Evolutionary conservation across 2,888 invertebrate species (phyloP), one percentile per base, ranked within the genome.

Genomic region (Stegana nigrithorax): DNA sequence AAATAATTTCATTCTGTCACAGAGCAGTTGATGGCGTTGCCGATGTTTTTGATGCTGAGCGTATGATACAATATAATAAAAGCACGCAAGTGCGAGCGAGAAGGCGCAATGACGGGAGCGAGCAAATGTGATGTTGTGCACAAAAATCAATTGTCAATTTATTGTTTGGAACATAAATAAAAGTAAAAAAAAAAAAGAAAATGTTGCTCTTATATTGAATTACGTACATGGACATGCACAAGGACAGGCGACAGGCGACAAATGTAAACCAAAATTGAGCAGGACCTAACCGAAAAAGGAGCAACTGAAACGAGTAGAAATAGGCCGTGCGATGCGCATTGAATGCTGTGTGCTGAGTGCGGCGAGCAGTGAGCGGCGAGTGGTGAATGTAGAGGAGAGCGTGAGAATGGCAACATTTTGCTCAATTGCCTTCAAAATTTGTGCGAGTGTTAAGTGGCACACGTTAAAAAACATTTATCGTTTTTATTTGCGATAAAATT

Each of bases 401-500:
- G 42, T 2, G 12, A 42, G 2, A 42, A 14, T 14, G 42, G 17
- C 12, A n/a, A 26, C 12, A 64, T 67, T 68, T 73, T 73, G 67
- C 77, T 70, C 79, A 75, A 75, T 75, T 75, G 75, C 79, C 75
- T 79, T 75, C 72, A 75, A n/a, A 75, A 75, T 75, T 50, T 75
- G 77, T 73, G 62, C 68, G 70, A 77, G 79, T 75, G 75, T 79
- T 75, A 79, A 75, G 79, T 75, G 75, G 67, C 75, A 67, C 68
- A 77, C 75, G 79, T 75, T 75, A 75, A 79, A 75, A 79, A 73
- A 72, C 77, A 75, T 75, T 75, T 75, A 79, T 75, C 77, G 79
- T 77, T 79, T 75, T 75, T 79, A 77, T 75, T 77, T 77, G 73
- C 73, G 75, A 68, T 68, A 59, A 64, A 72, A 26, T 50, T 25